Evolutionary conservation across 2,797 vertebrate genomes (phyloP).

Genomic region (Chiroxiphia lanceolata): DNA sequence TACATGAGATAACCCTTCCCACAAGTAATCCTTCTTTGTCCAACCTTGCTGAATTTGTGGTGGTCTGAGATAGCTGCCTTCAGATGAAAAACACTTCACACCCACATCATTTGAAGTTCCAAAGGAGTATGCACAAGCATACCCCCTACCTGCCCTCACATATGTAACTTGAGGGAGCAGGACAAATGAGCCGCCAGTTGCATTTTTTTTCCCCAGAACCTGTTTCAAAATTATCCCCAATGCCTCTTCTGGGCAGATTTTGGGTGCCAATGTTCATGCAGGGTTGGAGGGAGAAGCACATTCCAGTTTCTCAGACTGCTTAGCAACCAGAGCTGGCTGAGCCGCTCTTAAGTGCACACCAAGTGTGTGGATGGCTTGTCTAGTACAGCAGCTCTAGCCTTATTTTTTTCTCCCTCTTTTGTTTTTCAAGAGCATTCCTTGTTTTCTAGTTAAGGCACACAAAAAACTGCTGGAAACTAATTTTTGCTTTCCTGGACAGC

Average conservation of each 20-base stretch:
- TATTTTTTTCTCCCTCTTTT: neutral
- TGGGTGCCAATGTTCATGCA: slow-evolving; percentile 11
- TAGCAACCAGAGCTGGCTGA: slow-evolving; percentile 69
- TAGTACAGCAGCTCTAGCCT: slow-evolving; percentile 5
- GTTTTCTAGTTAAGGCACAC: slow-evolving; percentile 42
- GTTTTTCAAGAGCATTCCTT: slow-evolving; percentile 34
- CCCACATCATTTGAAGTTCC: rapidly evolving
- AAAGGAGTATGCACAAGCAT: neutral
- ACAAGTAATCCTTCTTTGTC: neutral
- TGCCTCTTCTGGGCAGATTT: slow-evolving; percentile 6
- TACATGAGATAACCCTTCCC: rapidly evolving
- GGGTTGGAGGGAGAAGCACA: slow-evolving; percentile 38
- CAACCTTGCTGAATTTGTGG: neutral
- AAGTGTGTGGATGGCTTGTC: neutral
- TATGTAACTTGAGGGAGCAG: neutral
- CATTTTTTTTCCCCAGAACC: neutral
- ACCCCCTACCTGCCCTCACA: neutral
- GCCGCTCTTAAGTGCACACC: neutral
- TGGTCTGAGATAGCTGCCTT: neutral
- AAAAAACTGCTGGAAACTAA: neutral
- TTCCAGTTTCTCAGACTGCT: slow-evolving; percentile 65
- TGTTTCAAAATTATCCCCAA: neutral
- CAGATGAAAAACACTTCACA: neutral
- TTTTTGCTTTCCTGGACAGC: slow-evolving; percentile 11
- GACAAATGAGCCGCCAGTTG: rapidly evolving